phyloP scores from a whole-genome alignment of 2,797 vertebrate genomes.

The Acropternis orthonyx region DNA sequence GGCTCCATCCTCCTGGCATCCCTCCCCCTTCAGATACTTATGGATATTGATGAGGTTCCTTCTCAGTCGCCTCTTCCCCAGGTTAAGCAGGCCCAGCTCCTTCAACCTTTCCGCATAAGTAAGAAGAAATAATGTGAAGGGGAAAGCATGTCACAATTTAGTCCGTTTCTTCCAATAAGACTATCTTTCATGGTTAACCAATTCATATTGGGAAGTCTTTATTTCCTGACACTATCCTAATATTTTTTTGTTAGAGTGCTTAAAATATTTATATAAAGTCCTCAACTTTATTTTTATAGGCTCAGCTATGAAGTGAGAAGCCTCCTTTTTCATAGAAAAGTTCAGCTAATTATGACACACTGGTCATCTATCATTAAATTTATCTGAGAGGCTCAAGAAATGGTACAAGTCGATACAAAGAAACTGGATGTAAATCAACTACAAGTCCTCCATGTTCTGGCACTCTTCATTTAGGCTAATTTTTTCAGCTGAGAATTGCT shows the following conservation, averaged over 20 bases:
- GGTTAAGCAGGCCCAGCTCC: background rate
- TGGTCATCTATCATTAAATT: background rate
- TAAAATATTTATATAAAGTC: background rate
- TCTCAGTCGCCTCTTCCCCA: fast-evolving
- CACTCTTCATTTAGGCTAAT: background rate
- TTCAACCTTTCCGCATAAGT: background rate
- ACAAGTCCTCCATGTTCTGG: background rate
- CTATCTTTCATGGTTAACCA: background rate
- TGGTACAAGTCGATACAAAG: background rate
- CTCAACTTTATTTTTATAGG: background rate
- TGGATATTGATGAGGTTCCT: background rate
- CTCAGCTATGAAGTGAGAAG: background rate
- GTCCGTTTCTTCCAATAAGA: background rate
- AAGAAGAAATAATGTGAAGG: background rate
- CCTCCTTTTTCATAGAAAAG: background rate
- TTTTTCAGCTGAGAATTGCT: background rate
- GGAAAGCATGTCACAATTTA: background rate
- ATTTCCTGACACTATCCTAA: background rate
- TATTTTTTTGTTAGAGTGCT: background rate
- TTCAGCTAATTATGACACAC: background rate
- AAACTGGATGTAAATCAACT: background rate
- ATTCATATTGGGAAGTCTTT: background rate
- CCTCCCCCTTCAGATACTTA: background rate
- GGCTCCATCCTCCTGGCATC: background rate
- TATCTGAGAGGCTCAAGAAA: background rate